Conservation (phyloP, 2,888 invertebrate species). For the Marronus borbonicus region DNA sequence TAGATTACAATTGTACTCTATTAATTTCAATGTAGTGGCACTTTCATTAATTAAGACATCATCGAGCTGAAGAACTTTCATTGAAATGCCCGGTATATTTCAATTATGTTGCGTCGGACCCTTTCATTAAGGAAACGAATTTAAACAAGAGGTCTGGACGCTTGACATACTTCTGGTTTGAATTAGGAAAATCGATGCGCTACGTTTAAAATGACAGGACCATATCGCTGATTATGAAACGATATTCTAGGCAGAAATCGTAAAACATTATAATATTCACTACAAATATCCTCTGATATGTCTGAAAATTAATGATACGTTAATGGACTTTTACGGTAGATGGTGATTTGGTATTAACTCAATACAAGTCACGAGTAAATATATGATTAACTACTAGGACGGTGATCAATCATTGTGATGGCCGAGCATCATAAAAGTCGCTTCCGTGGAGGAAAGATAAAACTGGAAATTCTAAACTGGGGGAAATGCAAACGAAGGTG, state of each 20-base stretch:
- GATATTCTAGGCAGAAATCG: conserved; percentile 1
- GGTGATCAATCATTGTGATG: conserved; percentile 37
- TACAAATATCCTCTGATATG: conserved; percentile 34
- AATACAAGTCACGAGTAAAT: conserved; percentile 35
- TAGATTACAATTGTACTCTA: too few species aligned
- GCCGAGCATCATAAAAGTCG: neutral
- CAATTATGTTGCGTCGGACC: neutral
- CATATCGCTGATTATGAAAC: conserved; percentile 6
- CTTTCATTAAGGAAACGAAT: conserved; percentile 2
- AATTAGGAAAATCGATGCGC: conserved; percentile 24
- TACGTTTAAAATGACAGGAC: conserved; percentile 16
- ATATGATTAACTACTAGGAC: conserved; percentile 41
- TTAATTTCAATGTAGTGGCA: too few species aligned
- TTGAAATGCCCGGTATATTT: neutral
- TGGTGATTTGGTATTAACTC: conserved; percentile 22
- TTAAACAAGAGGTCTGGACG: conserved; percentile 3
- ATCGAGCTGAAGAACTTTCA: neutral
- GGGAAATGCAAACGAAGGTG: too few species aligned
- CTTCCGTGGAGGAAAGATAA: neutral
- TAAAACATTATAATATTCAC: conserved; percentile 16
- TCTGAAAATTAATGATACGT: conserved; percentile 49
- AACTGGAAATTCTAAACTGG: too few species aligned
- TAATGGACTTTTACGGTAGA: conserved; percentile 52
- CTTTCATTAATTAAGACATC: too few species aligned
- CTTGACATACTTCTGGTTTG: conserved; percentile 21